Evolutionary conservation across 2,888 invertebrate species (phyloP), one percentile per base, ranked within the genome.

Genomic region (Epinotia demarniana): DNA sequence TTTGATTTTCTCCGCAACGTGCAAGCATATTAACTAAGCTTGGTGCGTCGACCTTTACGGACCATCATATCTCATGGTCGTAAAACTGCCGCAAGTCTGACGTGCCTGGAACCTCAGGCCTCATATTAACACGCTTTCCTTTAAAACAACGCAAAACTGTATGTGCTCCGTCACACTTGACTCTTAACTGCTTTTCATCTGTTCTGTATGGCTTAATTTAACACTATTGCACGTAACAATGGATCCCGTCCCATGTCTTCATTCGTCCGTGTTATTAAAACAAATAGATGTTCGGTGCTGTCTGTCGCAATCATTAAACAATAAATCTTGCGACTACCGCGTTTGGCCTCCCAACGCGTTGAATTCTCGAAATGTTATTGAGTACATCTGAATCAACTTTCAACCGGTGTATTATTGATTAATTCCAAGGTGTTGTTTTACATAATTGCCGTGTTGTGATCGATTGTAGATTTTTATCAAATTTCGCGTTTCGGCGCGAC

Each of bases 1-100:
- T 92, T 92, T 91, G 92, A 91, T 91, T 91, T 91, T 90, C 88
- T 86, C 87, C 84, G 83, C 83, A 88, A 85, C 87, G 83, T 85
- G 84, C 86, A 83, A 80, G 84, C 86, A 86, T 89, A 89, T 89
- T 89, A 89, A 89, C 89, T 86, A 88, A 89, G 85, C 85, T 78
- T 82, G 81, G 90, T 87, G 78, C 89, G 83, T 84, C 84, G 89
- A 91, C 87, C 92, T 84, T 79, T 79, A 66, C 77, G 78, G 82
- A 77, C 79, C 82, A 82, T 82, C 81, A 83, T 85, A 83, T 83
- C 82, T 83, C 79, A 80, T 75, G 80, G 78, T 86, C 85, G 81
- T 88, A 85, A 87, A 87, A 83, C 80, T 68, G 72, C 76, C 72
- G 67, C 72, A 76, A 70, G 53, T 70, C 55, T 66, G 60, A 67